phyloP scores from a whole-genome alignment of 2,797 vertebrate species.

The Novumbra hubbsi region DNA sequence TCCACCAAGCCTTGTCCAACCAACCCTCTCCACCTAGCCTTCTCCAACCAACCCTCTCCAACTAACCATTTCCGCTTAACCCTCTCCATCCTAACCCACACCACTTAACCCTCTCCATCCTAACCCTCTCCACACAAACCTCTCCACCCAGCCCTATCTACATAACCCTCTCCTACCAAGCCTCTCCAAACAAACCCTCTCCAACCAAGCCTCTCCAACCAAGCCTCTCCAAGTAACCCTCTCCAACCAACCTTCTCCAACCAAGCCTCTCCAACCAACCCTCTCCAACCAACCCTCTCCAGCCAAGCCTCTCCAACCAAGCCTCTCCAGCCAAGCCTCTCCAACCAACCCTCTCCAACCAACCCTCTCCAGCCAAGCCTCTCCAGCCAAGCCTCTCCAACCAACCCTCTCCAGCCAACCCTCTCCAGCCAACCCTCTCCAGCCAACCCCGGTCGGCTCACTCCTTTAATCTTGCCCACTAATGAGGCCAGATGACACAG shows the following conservation, averaged over 20 bases:
- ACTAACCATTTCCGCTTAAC: no score
- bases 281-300: slow-evolving; percentile 34
- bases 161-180: slow-evolving; percentile 38
- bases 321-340: no score
- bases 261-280: slow-evolving; percentile 16
- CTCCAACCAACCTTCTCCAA: no score
- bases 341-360: slow-evolving; percentile 37
- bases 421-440: background rate
- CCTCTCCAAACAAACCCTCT: background rate
- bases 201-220: background rate
- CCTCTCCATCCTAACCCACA: no score
- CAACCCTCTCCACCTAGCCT: slow-evolving; percentile 20
- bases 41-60: slow-evolving; percentile 31
- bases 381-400: background rate
- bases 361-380: background rate
- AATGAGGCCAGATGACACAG: slow-evolving; percentile 70
- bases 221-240: slow-evolving; percentile 37
- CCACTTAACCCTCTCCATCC: slow-evolving; percentile 38
- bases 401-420: slow-evolving; percentile 38
- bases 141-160: background rate
- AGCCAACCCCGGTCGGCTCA: background rate
- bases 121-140: background rate
- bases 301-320: no score
- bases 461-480: slow-evolving; percentile 60
- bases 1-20: no score